phyloP scores from a whole-genome alignment of 2,113 vertebrate genomes.

The Symphodus melops region DNA sequence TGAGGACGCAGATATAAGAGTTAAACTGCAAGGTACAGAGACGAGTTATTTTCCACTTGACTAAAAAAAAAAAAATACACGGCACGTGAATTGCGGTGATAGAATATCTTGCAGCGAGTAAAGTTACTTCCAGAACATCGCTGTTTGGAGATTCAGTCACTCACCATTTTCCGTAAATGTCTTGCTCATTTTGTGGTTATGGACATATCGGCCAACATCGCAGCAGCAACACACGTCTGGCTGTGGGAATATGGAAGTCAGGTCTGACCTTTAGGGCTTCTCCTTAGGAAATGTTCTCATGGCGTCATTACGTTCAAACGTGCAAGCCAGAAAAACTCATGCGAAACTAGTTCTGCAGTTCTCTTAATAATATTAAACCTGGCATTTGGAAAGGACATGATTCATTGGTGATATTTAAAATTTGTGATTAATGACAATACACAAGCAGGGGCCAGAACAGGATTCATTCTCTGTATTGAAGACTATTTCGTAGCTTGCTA shows the following conservation, averaged over 20 bases:
- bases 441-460: not conserved
- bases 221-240: not conserved
- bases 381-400: not conserved
- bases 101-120: not conserved
- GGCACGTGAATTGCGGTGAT: not conserved
- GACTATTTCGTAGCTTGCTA: not conserved
- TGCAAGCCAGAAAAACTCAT: not conserved
- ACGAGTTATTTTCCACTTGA: not conserved
- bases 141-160: not conserved
- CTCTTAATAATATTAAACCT: not conserved
- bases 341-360: not conserved
- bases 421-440: not conserved
- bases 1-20: not conserved
- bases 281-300: not conserved
- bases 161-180: constrained; percentile 4
- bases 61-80: not conserved
- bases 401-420: rapidly evolving
- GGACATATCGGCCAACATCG: not conserved
- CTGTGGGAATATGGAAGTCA: not conserved
- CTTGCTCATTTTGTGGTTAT: constrained; percentile 5
- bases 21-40: not conserved
- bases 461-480: not conserved
- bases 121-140: not conserved
- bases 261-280: not conserved
- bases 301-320: constrained; percentile 7